Evolutionary conservation across 2,888 invertebrate genomes (phyloP).

Genomic region (Campopleginae sp.): DNA sequence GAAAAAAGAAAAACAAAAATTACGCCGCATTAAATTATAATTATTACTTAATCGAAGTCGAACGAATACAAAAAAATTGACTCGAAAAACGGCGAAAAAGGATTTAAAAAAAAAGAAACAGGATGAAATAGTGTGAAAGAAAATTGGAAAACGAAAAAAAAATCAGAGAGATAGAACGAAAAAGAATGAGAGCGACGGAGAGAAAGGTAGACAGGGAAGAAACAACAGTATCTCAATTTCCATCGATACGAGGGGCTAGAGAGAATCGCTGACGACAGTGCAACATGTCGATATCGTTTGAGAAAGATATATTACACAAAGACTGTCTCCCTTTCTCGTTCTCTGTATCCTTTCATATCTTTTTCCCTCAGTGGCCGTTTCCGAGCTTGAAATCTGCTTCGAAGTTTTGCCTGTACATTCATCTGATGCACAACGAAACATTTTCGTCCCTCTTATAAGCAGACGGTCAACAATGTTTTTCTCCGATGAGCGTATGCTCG

Average conservation of each 20-base stretch:
- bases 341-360: background rate
- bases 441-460: conserved; percentile 19
- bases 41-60: background rate
- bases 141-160: background rate
- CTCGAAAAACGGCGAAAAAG: background rate
- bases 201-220: background rate
- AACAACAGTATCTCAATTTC: conserved; percentile 23
- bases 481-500: conserved; percentile 49
- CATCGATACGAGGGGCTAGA: conserved; percentile 47
- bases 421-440: conserved; percentile 47
- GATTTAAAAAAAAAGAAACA: background rate
- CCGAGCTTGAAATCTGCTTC: conserved; percentile 43
- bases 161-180: background rate
- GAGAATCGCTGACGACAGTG: conserved; percentile 35
- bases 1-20: background rate
- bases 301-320: conserved; percentile 59
- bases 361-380: conserved; percentile 17
- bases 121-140: background rate
- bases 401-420: conserved; percentile 28
- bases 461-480: conserved; percentile 20
- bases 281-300: conserved; percentile 65
- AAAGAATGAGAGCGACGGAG: background rate
- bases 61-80: background rate
- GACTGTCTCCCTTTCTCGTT: conserved; percentile 3
- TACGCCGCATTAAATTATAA: background rate